phyloP scores from a whole-genome alignment of 1,140 invertebrate genomes.

The Temnothorax nylanderi region DNA sequence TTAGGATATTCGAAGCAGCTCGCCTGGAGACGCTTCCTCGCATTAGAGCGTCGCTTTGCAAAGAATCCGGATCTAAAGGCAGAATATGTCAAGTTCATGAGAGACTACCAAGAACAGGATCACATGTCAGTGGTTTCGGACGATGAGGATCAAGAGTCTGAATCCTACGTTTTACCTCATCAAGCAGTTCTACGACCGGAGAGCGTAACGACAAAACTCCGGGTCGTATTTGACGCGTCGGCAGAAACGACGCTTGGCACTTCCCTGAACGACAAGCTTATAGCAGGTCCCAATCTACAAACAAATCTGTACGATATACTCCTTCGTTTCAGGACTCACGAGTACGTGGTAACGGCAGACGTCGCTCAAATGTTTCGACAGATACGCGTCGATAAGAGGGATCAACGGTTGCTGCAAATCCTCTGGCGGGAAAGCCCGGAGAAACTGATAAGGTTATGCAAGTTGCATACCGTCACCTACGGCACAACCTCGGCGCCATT shows the following conservation, averaged over 20 bases:
- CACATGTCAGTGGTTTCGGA: neutral
- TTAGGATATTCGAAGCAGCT: too few relatives aligned
- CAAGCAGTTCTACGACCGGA: neutral
- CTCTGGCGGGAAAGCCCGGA: neutral
- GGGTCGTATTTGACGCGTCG: neutral
- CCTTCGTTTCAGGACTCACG: neutral
- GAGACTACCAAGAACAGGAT: neutral
- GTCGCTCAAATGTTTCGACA: neutral
- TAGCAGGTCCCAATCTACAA: neutral
- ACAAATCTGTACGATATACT: neutral
- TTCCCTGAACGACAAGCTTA: neutral
- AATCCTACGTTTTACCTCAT: neutral
- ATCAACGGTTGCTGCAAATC: neutral
- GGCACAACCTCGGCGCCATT: neutral
- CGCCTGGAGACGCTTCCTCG: too few relatives aligned
- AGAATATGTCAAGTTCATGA: neutral
- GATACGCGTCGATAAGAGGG: neutral
- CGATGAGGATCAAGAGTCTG: neutral
- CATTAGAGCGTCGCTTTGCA: neutral
- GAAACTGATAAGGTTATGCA: neutral
- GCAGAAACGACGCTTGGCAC: neutral
- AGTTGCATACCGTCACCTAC: neutral
- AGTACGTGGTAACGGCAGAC: neutral
- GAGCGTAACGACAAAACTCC: neutral
- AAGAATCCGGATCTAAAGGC: neutral